Conservation (phyloP, 2,797 vertebrate species). For the Sorex maritimensis region DNA sequence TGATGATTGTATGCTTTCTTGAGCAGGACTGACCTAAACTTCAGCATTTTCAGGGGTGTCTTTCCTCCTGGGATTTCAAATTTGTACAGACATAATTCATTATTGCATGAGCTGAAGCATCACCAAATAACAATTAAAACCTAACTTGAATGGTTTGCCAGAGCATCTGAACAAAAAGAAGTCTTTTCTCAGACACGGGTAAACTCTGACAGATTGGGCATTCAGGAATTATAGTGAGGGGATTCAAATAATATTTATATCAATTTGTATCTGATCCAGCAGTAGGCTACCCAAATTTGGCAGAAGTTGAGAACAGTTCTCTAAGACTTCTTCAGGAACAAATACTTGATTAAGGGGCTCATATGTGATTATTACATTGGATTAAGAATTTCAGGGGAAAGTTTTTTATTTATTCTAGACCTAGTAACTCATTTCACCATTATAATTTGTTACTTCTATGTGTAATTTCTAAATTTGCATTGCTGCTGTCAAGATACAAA, state of each 20-base stretch:
- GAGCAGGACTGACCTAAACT: not conserved
- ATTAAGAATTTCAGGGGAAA: conserved; percentile 10
- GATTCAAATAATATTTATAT: conserved; percentile 22
- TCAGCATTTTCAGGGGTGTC: not conserved
- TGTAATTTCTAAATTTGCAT: not conserved
- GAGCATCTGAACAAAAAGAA: conserved; percentile 17
- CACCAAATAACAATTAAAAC: conserved; percentile 54
- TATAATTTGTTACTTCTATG: not conserved
- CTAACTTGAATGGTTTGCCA: conserved; percentile 20
- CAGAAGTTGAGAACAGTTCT: conserved; percentile 18
- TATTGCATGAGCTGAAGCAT: conserved; percentile 35
- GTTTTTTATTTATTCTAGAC: not conserved
- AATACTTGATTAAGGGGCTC: not conserved
- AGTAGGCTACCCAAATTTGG: conserved; percentile 38
- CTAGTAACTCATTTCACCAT: not conserved
- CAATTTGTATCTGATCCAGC: conserved; percentile 60
- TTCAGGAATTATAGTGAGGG: conserved; percentile 17
- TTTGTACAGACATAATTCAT: conserved; percentile 33
- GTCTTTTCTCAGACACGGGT: conserved; percentile 26
- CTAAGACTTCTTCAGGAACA: conserved; percentile 31
- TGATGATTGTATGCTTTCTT: conserved; percentile 11
- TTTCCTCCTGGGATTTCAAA: conserved; percentile 36
- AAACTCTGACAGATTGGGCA: conserved; percentile 30
- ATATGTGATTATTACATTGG: not conserved
- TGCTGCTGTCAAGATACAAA: not conserved